phyloP scores from a whole-genome alignment of 2,797 vertebrate genomes.

The Pseudocheirus occidentalis region DNA sequence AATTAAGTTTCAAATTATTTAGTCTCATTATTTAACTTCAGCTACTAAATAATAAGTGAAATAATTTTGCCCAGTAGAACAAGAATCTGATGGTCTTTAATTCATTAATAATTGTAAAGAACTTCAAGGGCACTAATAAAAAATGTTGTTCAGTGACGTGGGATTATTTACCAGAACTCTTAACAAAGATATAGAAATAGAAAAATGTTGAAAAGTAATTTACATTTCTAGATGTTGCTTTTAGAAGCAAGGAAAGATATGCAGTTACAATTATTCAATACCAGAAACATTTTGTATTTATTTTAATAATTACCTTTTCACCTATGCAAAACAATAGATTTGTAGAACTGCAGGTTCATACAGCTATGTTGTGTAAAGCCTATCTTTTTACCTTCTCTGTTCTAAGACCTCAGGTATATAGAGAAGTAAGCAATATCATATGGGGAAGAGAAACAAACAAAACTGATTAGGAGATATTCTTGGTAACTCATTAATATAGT shows the following conservation, averaged over 20 bases:
- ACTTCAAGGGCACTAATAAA: slow-evolving; percentile 19
- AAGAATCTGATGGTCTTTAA: slow-evolving; percentile 6
- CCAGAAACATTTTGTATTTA: not conserved
- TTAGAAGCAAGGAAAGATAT: slow-evolving; percentile 23
- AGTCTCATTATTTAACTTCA: slow-evolving; percentile 12
- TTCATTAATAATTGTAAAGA: not conserved
- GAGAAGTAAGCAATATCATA: slow-evolving; percentile 4
- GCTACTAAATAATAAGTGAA: slow-evolving; percentile 46
- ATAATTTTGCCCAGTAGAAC: not conserved
- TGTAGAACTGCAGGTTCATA: not conserved
- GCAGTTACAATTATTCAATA: not conserved
- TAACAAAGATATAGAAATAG: slow-evolving; percentile 14
- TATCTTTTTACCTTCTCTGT: not conserved
- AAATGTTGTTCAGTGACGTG: slow-evolving; percentile 23
- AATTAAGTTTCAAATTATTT: not conserved
- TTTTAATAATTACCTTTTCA: slow-evolving; percentile 25
- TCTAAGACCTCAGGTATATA: not conserved
- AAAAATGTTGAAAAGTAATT: slow-evolving; percentile 13
- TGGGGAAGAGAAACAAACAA: slow-evolving; percentile 10
- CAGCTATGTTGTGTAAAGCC: not conserved
- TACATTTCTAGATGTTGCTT: slow-evolving; percentile 6
- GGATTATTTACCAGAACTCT: not conserved
- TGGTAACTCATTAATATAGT: slow-evolving; percentile 6
- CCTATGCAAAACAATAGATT: slow-evolving; percentile 1
- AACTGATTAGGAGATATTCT: slow-evolving; percentile 20